Evolutionary conservation across 2,888 invertebrate species (phyloP), one percentile per base, ranked within the genome.

Genomic region (Tortrix viridana): DNA sequence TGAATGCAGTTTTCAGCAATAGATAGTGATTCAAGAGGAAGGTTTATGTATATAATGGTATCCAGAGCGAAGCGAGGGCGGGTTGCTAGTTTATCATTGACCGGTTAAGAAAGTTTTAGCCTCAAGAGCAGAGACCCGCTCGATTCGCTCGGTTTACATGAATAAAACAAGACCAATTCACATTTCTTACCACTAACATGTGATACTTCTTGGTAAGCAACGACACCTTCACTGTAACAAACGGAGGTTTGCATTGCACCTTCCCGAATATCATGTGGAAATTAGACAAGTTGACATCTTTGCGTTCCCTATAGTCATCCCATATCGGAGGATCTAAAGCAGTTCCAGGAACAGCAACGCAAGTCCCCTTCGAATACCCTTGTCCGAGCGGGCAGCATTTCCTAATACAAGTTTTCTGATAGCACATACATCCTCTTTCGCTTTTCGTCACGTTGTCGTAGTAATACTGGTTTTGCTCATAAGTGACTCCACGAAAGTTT

Each of bases 311-410:
- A 55, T 71, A 73, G 1, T 76, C 66, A 46, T 82, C 71, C 76
- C 79, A 79, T 3, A 89, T 70, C 0, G 80, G 77, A 0, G 82
- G 81, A 7, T 80, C 68, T n/a, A 88, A 86, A 0, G 60, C 59
- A 6, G 26, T 32, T 9, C 66, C 71, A 0, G 60, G 50, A 1
- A 71, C 52, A 14, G 70, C 64, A 0, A 74, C 70, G 70, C 89
- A 89, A 0, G 0, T n/a, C n/a, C 66, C 79, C 2, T 26, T 47
- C 0, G 5, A n/a, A 48, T 80, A 81, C 0, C 71, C 82, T n/a
- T 68, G 66, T 0, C 86, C 87, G 0, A 71, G 61, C 0, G 80
- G 82, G 56, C 89, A 89, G 46, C 89, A 89, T 65, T 88, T 89
- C 5, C 74, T 65, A 0, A 81, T 50, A 65, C 85, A 88, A 0